Evolutionary conservation across 2,888 invertebrate genomes (phyloP), one percentile per base, ranked within the genome.

Genomic region (Hirtodrosophila duncani): DNA sequence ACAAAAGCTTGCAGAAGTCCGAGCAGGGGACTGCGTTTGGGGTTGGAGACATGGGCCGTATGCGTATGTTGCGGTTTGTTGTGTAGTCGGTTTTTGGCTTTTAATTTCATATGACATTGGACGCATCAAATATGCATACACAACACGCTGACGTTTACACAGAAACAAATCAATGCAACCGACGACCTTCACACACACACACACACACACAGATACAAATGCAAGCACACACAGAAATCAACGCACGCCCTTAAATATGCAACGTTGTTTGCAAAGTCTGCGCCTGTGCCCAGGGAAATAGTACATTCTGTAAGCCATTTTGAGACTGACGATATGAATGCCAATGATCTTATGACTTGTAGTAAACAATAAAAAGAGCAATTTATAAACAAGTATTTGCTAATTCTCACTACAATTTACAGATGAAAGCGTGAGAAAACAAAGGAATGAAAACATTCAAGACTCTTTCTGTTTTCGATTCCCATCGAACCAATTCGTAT

Each of bases 81-180:
- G 46, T 56, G 63, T 63, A 66, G 67, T 70, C 60, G 67, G 58
- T 55, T 62, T 80, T 67, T 67, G 68, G 60, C 67, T 72, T 68
- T 70, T 74, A 60, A 59, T 61, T 68, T 63, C 34, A 42, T 61
- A 63, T 65, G 77, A 51, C 68, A 75, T 75, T 79, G 70, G 31
- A 23, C 18, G 31, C 59, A 66, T 53, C 52, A 44, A 18, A 16
- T 34, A 52, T 18, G 30, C 36, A 34, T 27, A 20, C 29, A 8
- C 21, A 30, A 3, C 18, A 20, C n/a, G n/a, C n/a, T n/a, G n/a
- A n/a, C n/a, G n/a, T n/a, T n/a, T n/a, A n/a, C n/a, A n/a, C n/a
- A n/a, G 18, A 55, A 44, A 37, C 13, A 41, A 43, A 30, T 30
- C n/a, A n/a, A n/a, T n/a, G n/a, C n/a, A n/a, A 41, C 23, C 21